phyloP scores from a whole-genome alignment of 2,113 vertebrate genomes.

The Seriola aureovittata region DNA sequence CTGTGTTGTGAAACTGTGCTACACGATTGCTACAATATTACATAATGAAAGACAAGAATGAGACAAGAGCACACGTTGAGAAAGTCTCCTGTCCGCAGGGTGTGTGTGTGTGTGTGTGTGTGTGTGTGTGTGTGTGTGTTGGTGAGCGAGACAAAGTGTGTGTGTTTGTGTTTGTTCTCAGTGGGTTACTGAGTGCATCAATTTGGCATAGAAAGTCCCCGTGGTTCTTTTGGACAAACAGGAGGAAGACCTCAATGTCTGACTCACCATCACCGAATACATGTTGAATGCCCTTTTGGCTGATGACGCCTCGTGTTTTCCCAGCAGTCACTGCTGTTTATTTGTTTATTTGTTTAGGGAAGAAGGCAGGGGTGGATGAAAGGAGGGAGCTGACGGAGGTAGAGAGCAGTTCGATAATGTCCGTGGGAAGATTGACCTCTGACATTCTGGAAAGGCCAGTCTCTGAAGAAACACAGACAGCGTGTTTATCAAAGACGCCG shows the following conservation, averaged over 20 bases:
- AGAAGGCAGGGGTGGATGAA: constrained; percentile 38
- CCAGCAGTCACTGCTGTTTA: constrained; percentile 26
- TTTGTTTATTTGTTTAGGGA: constrained; percentile 33
- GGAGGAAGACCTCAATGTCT: constrained; percentile 19
- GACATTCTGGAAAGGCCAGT: constrained; percentile 57
- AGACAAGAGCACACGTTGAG: neutral
- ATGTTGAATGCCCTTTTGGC: constrained; percentile 35
- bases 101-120: neutral
- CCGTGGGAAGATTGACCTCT: constrained; percentile 63
- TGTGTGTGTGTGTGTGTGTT: neutral
- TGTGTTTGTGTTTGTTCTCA: neutral
- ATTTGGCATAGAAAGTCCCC: constrained; percentile 14
- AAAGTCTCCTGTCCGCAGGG: neutral
- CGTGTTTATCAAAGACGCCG: constrained; percentile 2
- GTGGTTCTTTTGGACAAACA: constrained; percentile 4
- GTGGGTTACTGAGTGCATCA: neutral
- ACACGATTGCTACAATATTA: neutral
- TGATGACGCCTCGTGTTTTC: constrained; percentile 13
- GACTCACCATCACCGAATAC: constrained; percentile 32
- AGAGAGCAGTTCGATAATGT: constrained; percentile 49
- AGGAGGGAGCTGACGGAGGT: constrained; percentile 36
- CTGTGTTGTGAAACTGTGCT: neutral
- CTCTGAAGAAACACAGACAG: constrained; percentile 32
- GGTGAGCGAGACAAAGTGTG: neutral
- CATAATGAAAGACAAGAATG: neutral